Evolutionary conservation across 2,113 vertebrate genomes (phyloP).

Genomic region (Burhinus bistriatus): DNA sequence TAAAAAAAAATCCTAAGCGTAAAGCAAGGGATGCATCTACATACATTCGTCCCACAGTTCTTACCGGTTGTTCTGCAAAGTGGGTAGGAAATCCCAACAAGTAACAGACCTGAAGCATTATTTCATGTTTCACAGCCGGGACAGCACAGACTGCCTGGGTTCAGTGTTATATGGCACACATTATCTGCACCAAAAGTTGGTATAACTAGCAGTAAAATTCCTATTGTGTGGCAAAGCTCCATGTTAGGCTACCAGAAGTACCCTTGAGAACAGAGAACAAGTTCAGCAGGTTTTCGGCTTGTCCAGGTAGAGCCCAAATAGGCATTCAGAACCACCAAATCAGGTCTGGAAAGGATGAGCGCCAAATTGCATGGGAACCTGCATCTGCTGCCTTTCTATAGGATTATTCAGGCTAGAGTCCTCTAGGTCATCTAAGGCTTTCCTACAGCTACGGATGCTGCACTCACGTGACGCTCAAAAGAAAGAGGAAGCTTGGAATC

Average conservation of each 20-base stretch:
- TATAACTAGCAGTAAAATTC: rapidly evolving
- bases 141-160: neutral
- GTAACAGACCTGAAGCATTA: neutral
- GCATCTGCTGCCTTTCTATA: rapidly evolving
- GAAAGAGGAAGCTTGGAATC: neutral
- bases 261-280: neutral
- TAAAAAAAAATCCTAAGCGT: neutral
- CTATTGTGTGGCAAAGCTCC: neutral
- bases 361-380: rapidly evolving
- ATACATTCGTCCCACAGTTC: neutral
- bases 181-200: rapidly evolving
- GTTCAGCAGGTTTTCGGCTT: neutral
- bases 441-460: neutral
- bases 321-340: rapidly evolving
- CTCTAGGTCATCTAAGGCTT: rapidly evolving
- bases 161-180: rapidly evolving
- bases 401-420: neutral
- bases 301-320: neutral
- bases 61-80: neutral
- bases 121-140: rapidly evolving
- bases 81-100: neutral
- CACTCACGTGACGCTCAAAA: rapidly evolving
- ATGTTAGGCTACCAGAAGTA: rapidly evolving
- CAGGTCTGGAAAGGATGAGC: neutral
- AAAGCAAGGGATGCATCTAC: neutral